Evolutionary conservation across 2,797 vertebrate genomes (phyloP), one percentile per base, ranked within the genome.

Genomic region (Brotogeris chrysoptera): DNA sequence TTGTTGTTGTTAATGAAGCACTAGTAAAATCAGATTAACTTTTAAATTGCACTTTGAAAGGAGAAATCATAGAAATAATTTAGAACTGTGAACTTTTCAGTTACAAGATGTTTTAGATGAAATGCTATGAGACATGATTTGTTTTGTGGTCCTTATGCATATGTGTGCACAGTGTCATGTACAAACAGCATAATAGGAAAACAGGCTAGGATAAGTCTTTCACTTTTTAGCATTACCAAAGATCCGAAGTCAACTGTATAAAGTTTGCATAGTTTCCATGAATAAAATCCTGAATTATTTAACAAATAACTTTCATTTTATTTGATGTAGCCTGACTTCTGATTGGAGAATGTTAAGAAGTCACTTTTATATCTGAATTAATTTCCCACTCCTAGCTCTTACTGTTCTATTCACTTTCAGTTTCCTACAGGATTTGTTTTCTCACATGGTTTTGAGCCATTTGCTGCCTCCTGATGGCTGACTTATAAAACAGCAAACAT

Each of bases 391-490:
- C 50, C 21, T 88, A 41, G 90, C 86, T 94, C 91, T 74, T 86
- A n/a, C 52, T 27, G 4, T 85, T 39, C 76, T 76, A 63, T 79
- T 83, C 76, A 74, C 95, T 96, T 90, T 80, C 65, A 91, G 80
- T 97, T 96, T 96, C 90, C 72, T 86, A 25, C 69, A 86, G 79
- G 69, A 69, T 88, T 96, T 94, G 65, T 95, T 91, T 95, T 92
- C 93, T 95, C 94, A 92, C 92, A 83, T 95, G 96, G 95, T 98
- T 97, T 92, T 85, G 98, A 98, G 95, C 98, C 97, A 97, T 98
- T 97, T 98, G 98, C 98, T 98, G 98, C 98, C 98, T 98, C 98
- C 98, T 98, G 98, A 98, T 97, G 98, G 96, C 97, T 96, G 92
- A 94, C 72, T 97, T 93, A 89, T 77, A 97, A 98, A 98, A 98